Conservation (phyloP, 2,797 vertebrate genomes). For the Nyctalus aviator region DNA sequence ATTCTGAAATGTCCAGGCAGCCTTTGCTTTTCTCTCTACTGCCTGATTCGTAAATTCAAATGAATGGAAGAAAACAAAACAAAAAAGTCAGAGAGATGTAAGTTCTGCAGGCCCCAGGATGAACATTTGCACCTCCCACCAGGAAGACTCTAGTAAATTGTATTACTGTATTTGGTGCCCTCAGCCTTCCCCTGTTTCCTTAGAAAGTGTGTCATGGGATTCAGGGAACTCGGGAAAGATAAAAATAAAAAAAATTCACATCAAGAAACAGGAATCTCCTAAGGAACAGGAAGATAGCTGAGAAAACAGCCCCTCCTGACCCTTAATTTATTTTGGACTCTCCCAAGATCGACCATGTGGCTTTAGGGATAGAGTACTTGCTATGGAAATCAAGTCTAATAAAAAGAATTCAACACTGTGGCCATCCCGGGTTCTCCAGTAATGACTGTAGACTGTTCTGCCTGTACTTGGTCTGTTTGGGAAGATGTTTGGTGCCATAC, state of each 20-base stretch:
- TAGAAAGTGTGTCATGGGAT: neutral
- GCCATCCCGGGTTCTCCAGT: neutral
- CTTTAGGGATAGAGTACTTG: conserved; percentile 53
- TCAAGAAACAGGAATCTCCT: neutral
- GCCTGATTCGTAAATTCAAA: neutral
- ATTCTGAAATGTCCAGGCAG: neutral
- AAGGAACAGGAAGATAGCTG: neutral
- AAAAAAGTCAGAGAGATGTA: neutral
- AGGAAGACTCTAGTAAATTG: neutral
- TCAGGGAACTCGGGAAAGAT: conserved; percentile 52
- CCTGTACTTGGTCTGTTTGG: conserved; percentile 1
- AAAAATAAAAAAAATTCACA: conserved; percentile 54
- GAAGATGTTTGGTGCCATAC: neutral
- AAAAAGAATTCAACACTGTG: conserved; percentile 43
- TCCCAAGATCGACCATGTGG: neutral
- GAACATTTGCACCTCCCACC: neutral
- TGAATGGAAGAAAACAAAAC: neutral
- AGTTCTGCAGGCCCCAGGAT: neutral
- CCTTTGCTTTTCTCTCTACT: neutral
- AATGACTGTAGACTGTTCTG: conserved; percentile 53
- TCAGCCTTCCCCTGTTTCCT: neutral
- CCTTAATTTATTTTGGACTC: neutral
- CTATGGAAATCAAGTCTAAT: conserved; percentile 16
- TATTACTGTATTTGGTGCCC: neutral
- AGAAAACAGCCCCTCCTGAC: neutral